Evolutionary conservation across 2,888 invertebrate species (phyloP).

Genomic region (Mythimna albipuncta): DNA sequence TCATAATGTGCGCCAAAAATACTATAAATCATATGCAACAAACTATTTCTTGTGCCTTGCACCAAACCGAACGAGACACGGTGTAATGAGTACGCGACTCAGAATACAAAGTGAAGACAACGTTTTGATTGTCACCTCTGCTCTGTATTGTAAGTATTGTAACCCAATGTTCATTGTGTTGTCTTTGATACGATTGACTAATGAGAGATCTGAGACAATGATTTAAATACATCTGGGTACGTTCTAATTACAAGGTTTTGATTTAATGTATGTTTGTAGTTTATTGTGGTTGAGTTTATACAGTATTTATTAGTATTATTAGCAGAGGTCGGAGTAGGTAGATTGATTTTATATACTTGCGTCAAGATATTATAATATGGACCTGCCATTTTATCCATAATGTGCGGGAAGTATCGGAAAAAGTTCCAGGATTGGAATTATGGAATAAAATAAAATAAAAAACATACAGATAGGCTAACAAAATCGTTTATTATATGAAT

Average conservation of each 20-base stretch:
- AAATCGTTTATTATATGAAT: too few species aligned
- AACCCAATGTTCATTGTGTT: conserved; percentile 1
- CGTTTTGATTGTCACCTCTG: conserved; percentile 27
- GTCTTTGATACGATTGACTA: conserved; percentile 12
- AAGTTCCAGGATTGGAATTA: too few species aligned
- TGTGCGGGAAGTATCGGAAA: too few species aligned
- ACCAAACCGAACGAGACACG: background rate
- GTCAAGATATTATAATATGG: too few species aligned
- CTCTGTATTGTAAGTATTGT: conserved; percentile 5
- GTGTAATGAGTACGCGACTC: conserved; percentile 7
- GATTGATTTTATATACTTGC: too few species aligned
- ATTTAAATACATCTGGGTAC: background rate
- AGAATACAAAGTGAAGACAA: conserved; percentile 16
- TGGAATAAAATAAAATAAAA: too few species aligned
- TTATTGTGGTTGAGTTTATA: background rate
- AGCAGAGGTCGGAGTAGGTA: too few species aligned
- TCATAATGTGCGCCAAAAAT: too few species aligned
- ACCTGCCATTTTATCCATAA: too few species aligned
- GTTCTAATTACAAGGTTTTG: conserved; percentile 10
- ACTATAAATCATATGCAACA: too few species aligned
- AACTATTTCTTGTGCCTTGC: background rate
- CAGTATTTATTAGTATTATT: background rate
- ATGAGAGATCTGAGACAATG: conserved; percentile 5
- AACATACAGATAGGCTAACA: too few species aligned
- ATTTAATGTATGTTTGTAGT: background rate